Base-by-base conservation (phyloP, 1,140 invertebrate genomes). In the Leptopilina boulardi region DNA sequence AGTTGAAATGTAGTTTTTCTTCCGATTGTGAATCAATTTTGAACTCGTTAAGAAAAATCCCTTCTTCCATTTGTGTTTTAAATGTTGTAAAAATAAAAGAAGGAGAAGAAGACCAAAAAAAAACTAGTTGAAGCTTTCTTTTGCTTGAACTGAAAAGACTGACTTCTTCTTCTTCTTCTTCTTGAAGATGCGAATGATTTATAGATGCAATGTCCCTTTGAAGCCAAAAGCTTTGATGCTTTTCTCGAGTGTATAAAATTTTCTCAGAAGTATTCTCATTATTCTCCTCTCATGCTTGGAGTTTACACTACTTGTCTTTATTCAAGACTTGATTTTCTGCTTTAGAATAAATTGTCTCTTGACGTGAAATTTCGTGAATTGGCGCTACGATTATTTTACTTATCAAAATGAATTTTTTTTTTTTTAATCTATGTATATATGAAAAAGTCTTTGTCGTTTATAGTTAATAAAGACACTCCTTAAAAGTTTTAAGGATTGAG, bases 221-320 rank as follows among this genome's bases (percentile, higher is more conserved):
- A 66, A 30, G 59, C 59, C 26, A 66, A 13, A 13, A 30, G 59
- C 59, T 66, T 66, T 66, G 26, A 66, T 30, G 59, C 59, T 34
- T 66, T 5, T 30, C 59, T 15, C 11, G 5, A 26, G 23, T 66
- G 23, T 13, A 66, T 30, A 66, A 30, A 23, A 66, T 30, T 30
- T 66, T 66, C 56, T 66, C 23, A 30, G 23, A 66, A 66, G 56
- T 66, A 34, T 66, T 66, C 56, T 66, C 56, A 66, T 66, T 66
- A 66, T 30, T n/a, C 26, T 66, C 56, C 23, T 66, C 59, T 66
- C 59, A n/a, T 30, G 26, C 26, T 10, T 59, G 21, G 21, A 59
- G 3, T 59, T 66, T 66, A 66, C 26, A 30, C 59, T 30, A 3
- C 21, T 66, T 66, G 23, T 66, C 4, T 66, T 30, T n/a, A 38